Evolutionary conservation across 2,888 invertebrate genomes (phyloP).

Genomic region (Tuta absoluta): DNA sequence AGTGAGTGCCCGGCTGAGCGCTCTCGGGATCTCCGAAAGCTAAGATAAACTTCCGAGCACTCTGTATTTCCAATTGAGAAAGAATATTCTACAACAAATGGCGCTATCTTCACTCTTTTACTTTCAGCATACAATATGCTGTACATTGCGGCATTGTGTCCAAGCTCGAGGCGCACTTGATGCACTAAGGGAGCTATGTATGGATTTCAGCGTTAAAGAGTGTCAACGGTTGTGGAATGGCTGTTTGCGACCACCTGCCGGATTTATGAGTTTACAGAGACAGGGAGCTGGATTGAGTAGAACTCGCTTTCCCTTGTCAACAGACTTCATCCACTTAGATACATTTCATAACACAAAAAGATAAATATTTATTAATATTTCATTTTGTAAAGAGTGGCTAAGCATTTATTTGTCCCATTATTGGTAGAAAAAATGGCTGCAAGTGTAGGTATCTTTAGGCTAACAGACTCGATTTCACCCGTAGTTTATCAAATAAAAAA

Average conservation of each 20-base stretch:
- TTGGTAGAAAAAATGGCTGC: too few species aligned
- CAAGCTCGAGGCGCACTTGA: neutral
- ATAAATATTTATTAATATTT: neutral
- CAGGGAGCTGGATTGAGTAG: neutral
- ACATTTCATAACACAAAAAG: neutral
- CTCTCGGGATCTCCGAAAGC: conserved; percentile 6
- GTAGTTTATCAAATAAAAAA: too few species aligned
- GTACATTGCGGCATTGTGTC: neutral
- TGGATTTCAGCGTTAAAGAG: neutral
- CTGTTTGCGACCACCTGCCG: neutral
- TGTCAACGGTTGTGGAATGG: neutral
- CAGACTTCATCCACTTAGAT: conserved; percentile 2
- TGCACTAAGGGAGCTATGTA: neutral
- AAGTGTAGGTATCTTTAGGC: too few species aligned
- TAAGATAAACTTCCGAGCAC: conserved; percentile 22
- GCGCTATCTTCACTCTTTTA: neutral
- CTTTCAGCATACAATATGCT: neutral
- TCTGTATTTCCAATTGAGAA: conserved; percentile 21
- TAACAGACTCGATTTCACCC: too few species aligned
- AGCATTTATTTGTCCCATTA: too few species aligned
- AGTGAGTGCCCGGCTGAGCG: conserved; percentile 19
- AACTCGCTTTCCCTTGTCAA: neutral
- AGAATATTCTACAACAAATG: conserved; percentile 20
- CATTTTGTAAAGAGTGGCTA: too few species aligned
- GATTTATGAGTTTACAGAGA: conserved; percentile 7